phyloP scores from a whole-genome alignment of 2,797 vertebrate genomes.

The Halcyon leucocephala region DNA sequence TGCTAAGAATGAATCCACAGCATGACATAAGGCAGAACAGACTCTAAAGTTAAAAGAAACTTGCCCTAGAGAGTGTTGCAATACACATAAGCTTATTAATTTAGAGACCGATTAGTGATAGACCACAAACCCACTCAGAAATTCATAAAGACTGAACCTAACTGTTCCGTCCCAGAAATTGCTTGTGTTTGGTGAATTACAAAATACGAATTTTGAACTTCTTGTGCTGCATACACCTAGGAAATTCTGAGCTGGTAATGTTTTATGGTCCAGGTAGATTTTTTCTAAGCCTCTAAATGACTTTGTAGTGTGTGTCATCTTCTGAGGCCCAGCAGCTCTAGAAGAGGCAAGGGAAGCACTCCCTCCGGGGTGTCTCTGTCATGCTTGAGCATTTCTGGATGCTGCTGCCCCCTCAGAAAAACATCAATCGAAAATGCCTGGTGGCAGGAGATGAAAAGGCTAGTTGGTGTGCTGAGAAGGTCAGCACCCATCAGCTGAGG shows the following conservation, averaged over 20 bases:
- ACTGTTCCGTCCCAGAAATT: constrained; percentile 14
- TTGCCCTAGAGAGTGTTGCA: constrained; percentile 47
- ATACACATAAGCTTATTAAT: constrained; percentile 53
- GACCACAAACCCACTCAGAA: constrained; percentile 46
- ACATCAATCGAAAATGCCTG: background rate
- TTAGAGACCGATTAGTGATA: constrained; percentile 55
- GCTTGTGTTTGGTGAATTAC: constrained; percentile 37
- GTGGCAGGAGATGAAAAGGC: background rate
- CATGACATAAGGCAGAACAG: background rate
- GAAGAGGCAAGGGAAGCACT: background rate
- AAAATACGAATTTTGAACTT: constrained; percentile 16
- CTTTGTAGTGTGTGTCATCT: background rate
- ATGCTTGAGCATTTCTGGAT: background rate
- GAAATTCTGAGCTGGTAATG: background rate
- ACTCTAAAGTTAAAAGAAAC: constrained; percentile 29
- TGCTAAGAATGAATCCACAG: background rate
- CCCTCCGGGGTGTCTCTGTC: background rate
- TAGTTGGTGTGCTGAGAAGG: background rate
- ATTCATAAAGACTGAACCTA: constrained; percentile 47
- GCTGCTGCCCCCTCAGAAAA: background rate
- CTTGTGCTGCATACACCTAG: background rate
- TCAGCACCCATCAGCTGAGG: background rate
- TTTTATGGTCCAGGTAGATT: background rate
- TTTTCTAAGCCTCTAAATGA: background rate
- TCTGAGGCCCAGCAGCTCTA: background rate